Evolutionary conservation across 2,113 vertebrate species (phyloP).

Genomic region (Leptobrachium leishanense): DNA sequence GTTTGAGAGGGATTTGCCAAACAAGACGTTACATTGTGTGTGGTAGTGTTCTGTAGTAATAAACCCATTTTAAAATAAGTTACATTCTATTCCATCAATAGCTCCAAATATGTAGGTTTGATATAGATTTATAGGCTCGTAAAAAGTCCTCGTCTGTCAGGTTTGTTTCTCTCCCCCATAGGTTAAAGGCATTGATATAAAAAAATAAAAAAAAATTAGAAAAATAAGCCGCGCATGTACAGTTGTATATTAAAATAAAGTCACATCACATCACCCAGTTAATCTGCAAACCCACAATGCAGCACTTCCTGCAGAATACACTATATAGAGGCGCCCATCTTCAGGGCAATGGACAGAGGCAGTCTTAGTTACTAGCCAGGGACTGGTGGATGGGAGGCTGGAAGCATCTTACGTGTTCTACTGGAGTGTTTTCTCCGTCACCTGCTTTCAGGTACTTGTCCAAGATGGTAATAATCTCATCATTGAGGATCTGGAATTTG

Average conservation of each 20-base stretch:
- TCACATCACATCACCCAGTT: background rate
- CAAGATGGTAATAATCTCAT: conserved; percentile 90
- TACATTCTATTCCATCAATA: background rate
- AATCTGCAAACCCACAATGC: background rate
- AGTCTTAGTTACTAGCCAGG: conserved; percentile 72
- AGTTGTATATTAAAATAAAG: background rate
- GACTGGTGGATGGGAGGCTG: conserved; percentile 98
- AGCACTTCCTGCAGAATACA: conserved; percentile 10
- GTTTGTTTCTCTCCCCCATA: background rate
- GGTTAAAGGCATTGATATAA: too few relatives aligned
- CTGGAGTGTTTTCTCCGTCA: conserved; percentile 90
- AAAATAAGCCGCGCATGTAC: conserved; percentile 4
- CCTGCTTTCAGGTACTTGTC: conserved; percentile 96
- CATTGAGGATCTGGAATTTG: conserved; percentile 93
- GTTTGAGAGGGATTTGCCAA: conserved; percentile 2
- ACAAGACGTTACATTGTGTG: background rate
- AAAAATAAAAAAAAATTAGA: background rate
- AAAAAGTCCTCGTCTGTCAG: background rate
- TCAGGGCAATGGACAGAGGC: conserved; percentile 14
- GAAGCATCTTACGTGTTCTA: conserved; percentile 96
- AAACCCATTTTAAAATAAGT: conserved; percentile 27
- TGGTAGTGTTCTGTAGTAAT: conserved; percentile 26
- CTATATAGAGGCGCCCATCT: background rate
- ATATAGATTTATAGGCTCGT: background rate
- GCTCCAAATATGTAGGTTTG: background rate